Percentiles rank a stretch among this genome's conserved stretches.
Conservation (phyloP, 2,888 invertebrate genomes). For the Linnaemya tessellans region DNA sequence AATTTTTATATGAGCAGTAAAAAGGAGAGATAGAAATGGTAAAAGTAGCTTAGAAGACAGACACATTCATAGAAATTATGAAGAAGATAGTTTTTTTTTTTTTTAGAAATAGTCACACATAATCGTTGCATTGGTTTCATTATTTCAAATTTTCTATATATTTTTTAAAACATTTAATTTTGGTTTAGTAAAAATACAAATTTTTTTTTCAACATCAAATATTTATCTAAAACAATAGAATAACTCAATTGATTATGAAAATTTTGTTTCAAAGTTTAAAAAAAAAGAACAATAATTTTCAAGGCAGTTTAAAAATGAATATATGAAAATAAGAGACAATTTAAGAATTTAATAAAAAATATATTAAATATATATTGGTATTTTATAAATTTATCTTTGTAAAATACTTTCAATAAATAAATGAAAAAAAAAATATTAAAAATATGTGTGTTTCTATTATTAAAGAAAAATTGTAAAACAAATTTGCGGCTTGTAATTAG, state of each 20-base stretch:
- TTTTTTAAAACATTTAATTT: slow-evolving; percentile 31
- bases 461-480: no score
- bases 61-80: slow-evolving; percentile 47
- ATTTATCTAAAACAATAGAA: slow-evolving; percentile 35
- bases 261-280: not conserved
- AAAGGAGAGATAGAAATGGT: not conserved
- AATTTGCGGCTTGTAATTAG: no score
- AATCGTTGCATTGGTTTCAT: slow-evolving; percentile 78
- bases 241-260: not conserved
- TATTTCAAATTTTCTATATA: not conserved
- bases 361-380: no score
- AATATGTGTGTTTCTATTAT: not conserved
- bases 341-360: not conserved
- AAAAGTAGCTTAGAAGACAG: not conserved
- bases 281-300: not conserved
- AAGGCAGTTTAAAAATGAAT: not conserved
- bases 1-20: not conserved
- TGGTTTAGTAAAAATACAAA: slow-evolving; percentile 23
- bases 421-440: not conserved
- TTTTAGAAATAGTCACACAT: slow-evolving; percentile 78
- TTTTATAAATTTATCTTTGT: no score
- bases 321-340: not conserved
- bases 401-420: no score
- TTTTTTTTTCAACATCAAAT: slow-evolving; percentile 48
- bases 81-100: not conserved